Conservation (phyloP, 2,797 vertebrate species). For the Antrozous pallidus region DNA sequence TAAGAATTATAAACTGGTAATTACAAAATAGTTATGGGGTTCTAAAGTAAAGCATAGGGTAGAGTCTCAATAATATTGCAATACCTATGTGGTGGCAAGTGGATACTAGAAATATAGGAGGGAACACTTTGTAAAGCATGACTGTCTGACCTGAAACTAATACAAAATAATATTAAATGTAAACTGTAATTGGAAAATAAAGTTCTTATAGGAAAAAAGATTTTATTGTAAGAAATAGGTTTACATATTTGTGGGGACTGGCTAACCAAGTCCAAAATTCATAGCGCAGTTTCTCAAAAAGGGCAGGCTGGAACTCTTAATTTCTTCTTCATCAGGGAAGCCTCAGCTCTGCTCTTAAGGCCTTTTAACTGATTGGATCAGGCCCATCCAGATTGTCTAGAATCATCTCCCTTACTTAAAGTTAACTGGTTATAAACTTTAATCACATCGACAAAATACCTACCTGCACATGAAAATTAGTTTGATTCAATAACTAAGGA, state of each 20-base stretch:
- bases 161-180: background rate
- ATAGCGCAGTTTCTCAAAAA: background rate
- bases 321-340: background rate
- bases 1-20: background rate
- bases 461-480: background rate
- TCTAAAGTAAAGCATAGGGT: background rate
- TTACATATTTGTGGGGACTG: background rate
- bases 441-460: background rate
- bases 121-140: background rate
- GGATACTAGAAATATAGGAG: background rate
- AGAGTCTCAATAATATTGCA: background rate
- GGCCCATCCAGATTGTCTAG: background rate
- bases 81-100: background rate
- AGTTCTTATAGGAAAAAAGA: background rate
- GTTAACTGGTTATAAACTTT: background rate
- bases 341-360: background rate
- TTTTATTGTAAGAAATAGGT: background rate
- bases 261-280: background rate
- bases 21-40: background rate
- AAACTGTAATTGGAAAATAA: background rate
- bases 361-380: background rate
- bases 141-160: background rate
- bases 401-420: slow-evolving; percentile 1
- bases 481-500: background rate
- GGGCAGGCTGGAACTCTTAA: background rate